Base-by-base conservation (phyloP, 2,113 vertebrate species). In the Numida meleagris region DNA sequence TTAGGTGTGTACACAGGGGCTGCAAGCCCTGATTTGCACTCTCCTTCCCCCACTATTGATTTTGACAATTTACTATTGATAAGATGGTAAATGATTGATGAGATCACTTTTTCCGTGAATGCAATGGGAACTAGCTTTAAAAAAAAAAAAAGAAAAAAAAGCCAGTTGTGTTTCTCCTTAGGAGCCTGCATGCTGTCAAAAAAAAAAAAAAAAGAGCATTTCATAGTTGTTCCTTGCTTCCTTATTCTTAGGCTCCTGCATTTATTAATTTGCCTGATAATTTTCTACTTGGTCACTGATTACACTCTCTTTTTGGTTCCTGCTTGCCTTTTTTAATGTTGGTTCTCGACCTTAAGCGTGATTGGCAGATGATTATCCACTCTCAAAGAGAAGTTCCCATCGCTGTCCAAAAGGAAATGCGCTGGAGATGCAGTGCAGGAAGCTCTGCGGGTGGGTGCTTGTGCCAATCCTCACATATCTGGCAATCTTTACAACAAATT, bases 381-480 rank as follows among this genome's bases (percentile, higher is more conserved):
- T 86, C 83, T 73, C 29, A 66, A 89, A 92, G 43, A 61, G 10
- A 63, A 68, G 25, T 63, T 63, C 15, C 21, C 18, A 5, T 67
- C 11, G 3, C 42, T 46, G 45, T 84, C 57, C 34, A 38, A 84
- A 67, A 84, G 36, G 27, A 91, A 79, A 66, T 50, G 5, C 33
- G 7, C 77, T 95, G 73, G 70, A 42, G 4, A 2, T 68, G 25
- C 45, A 87, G 63, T 46, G 83, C 40, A 53, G 51, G 77, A 82
- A 34, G 14, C 29, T 73, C 73, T 66, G 76, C 1, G 8, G 55
- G 18, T 85, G 78, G 84, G 50, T 90, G 90, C 72, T 20, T 70
- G 73, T 66, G 80, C 88, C 62, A 45, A 71, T 82, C 51, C 33
- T 90, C 8, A 58, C 20, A 23, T 90, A 74, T 92, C 80, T 92